Evolutionary conservation across 2,888 invertebrate species (phyloP), one percentile per base, ranked within the genome.

Genomic region (Clunio marinus): DNA sequence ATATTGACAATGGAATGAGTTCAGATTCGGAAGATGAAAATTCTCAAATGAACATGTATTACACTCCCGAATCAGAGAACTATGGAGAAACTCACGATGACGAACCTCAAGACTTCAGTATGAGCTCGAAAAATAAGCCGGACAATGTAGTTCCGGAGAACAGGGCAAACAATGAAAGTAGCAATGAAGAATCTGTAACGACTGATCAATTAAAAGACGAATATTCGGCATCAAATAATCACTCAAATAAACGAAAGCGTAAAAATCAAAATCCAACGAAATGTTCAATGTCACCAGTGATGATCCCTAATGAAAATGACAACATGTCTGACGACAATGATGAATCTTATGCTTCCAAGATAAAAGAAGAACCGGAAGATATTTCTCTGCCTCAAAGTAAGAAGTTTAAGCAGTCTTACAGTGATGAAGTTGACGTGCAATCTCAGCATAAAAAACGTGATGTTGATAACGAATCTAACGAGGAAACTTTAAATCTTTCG

Each of bases 211-310:
- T 81, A 37, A 82, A 77, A 45, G 78, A 77, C 57, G 78, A 80
- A 35, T 62, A 13, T 7, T 10, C 35, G 2, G n/a, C 63, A 71
- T 75, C 77, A 55, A 82, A 80, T 70, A 81, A 82, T 27, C 84
- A 84, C 73, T 84, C 87, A n/a, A 86, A 84, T 74, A 89, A 88
- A 75, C 82, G 93, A 68, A 95, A 95, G 78, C 83, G 94, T 27
- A 95, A 95, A 80, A 93, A 88, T 73, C 87, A 91, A 73, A 93
- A 94, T 76, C 94, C 94, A 0, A 91, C 89, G 1, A 84, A 90
- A 71, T 87, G 91, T 75, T 86, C 90, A n/a, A 73, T 78, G 27
- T 77, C 78, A 65, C 76, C 78, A 35, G 74, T 75, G 68, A 75
- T 76, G 70, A 76, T 76, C 57, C 76, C 76, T 69, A 75, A 75